Conservation (phyloP, 2,797 vertebrate species). For the Babyrousa celebensis region DNA sequence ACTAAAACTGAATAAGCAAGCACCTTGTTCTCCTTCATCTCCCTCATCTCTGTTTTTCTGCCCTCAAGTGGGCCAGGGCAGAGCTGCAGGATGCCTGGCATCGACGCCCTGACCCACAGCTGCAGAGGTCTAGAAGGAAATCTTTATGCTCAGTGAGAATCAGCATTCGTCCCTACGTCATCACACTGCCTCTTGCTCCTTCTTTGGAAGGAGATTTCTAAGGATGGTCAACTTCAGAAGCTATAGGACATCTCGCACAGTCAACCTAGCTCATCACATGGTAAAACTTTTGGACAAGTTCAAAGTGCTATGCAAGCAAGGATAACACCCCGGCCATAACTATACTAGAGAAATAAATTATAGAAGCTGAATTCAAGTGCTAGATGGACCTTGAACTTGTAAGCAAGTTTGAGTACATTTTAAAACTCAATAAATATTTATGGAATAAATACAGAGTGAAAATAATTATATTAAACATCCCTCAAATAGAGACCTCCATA, state of each 20-base stretch:
- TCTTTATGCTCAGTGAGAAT: neutral
- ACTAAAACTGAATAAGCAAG: neutral
- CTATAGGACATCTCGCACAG: neutral
- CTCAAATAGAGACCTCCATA: slow-evolving; percentile 57
- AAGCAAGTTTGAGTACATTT: slow-evolving; percentile 73
- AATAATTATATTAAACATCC: slow-evolving; percentile 77
- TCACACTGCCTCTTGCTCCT: too few species aligned
- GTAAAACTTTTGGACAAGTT: slow-evolving; percentile 17
- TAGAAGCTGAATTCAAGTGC: slow-evolving; percentile 45
- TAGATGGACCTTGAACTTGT: slow-evolving; percentile 75
- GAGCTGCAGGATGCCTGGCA: neutral
- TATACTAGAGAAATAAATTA: neutral
- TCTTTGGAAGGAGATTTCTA: neutral
- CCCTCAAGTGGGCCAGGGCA: neutral
- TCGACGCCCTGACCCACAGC: neutral
- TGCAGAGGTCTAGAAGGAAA: neutral
- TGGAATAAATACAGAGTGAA: slow-evolving; percentile 70
- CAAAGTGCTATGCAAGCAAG: neutral
- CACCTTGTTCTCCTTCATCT: neutral
- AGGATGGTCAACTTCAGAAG: neutral
- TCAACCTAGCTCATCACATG: neutral
- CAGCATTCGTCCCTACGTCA: neutral
- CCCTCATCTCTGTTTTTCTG: neutral
- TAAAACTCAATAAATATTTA: slow-evolving; percentile 83
- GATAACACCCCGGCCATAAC: neutral